Base-by-base conservation (phyloP, 1,140 invertebrate species). In the Drosophila funebris region DNA sequence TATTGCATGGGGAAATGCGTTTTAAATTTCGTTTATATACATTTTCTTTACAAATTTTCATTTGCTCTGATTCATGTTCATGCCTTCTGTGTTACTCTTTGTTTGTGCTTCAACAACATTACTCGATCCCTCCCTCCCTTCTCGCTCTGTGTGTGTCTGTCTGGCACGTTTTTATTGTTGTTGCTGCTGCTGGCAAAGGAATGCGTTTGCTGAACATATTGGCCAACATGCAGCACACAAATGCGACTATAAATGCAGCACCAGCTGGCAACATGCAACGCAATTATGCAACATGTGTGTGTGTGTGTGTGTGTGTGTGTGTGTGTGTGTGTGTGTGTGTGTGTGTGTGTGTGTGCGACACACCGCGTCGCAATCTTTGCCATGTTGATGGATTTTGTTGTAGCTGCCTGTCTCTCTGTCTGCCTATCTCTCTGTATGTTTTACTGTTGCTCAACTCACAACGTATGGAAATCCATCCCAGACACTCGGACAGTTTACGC, bases 271-370 rank as follows among this genome's bases (percentile, higher is more conserved):
- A 75, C 82, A 88, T 78, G 75, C 62, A 81, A 85, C 66, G 83
- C 83, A 87, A 85, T 85, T 88, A 85, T 85, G 82, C 82, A 88
- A 76, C 83, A 78, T 80, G 56, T 87, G 74, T 63, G 37, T 48
- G 60, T 4, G 29, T 66, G 68, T n/a, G 43, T 16, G 50, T 39
- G 39, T 68, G 63, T 22, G 41, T 44, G 41, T 81, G 76, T 20
- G 33, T 60, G 29, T 67, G 66, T 58, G 64, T 81, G 76, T 18
- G 1, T 7, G 27, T 29, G 27, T 2, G 1, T 29, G 27, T 29
- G 27, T 80, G 56, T 87, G 74, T 63, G 37, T 48, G 60, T 4
- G 29, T 66, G 68, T n/a, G 43, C 13, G 50, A 36, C 20, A 18
- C 48, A 27, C 5, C 14, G 33, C 53, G 14, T 27, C 31, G 62